These are phyloP conservation scores for Sebastes diploproa DNA, from an alignment of 2,797 vertebrate species.

Conservation along the genomic window DNA sequence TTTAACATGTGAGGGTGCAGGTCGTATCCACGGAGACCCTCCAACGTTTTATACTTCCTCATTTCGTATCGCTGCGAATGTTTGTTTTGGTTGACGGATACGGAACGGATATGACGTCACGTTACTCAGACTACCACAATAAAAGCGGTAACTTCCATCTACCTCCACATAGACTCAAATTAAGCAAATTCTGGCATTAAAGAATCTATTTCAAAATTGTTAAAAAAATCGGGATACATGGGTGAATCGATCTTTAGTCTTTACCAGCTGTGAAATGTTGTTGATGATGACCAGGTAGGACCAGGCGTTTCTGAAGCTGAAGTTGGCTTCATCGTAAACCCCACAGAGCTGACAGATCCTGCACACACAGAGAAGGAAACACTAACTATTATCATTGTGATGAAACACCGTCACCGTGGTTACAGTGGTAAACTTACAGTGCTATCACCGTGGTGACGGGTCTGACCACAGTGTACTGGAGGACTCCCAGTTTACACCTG, in stretches of 20 bases:
- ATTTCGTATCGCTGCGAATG: too few relatives aligned
- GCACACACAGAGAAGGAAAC: constrained; percentile 6
- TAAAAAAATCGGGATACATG: too few relatives aligned
- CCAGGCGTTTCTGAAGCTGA: constrained; percentile 95
- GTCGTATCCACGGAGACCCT: too few relatives aligned
- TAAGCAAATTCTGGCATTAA: too few relatives aligned
- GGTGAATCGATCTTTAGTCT: background rate
- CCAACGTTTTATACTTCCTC: too few relatives aligned
- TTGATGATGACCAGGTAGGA: constrained; percentile 97
- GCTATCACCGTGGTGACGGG: constrained; percentile 94
- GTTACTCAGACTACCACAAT: too few relatives aligned
- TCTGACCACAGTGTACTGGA: constrained; percentile 95
- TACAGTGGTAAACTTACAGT: constrained; percentile 83
- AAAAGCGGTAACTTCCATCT: too few relatives aligned
- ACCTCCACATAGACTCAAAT: too few relatives aligned
- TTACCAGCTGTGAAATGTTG: constrained; percentile 96
- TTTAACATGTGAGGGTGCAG: too few relatives aligned
- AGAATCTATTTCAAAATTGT: too few relatives aligned
- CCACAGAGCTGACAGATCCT: constrained; percentile 92
- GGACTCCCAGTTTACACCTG: constrained; percentile 94
- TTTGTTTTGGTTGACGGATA: too few relatives aligned
- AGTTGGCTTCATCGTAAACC: constrained; percentile 95
- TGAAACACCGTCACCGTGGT: background rate
- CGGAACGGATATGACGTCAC: too few relatives aligned
- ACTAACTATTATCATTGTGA: background rate